These are phyloP conservation scores for Ptilonorhynchus violaceus DNA, from an alignment of 2,113 vertebrate species.

Conservation along the genomic window DNA sequence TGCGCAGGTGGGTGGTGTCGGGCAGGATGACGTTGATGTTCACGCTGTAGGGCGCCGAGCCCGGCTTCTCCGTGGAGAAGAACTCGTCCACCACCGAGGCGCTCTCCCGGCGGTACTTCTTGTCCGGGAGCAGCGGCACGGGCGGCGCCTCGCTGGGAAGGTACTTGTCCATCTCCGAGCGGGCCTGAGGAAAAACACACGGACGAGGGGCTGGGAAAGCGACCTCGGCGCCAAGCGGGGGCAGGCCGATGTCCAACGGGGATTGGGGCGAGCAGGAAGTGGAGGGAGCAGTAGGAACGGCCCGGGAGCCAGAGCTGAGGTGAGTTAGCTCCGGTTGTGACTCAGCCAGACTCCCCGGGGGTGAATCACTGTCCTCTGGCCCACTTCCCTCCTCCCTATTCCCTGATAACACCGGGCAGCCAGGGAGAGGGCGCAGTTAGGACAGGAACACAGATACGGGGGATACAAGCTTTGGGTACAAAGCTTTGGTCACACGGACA, in stretches of 20 bases:
- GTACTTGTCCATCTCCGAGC: slow-evolving; percentile 86
- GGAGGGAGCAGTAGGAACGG: neutral
- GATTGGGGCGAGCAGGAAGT: neutral
- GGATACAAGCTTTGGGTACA: neutral
- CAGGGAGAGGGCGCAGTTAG: neutral
- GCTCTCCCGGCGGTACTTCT: slow-evolving; percentile 86
- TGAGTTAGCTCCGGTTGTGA: neutral
- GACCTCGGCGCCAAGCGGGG: neutral
- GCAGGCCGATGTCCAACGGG: rapidly evolving
- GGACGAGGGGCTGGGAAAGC: neutral
- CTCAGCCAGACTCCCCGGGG: neutral
- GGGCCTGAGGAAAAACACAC: slow-evolving; percentile 35
- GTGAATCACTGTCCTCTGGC: slow-evolving; percentile 12
- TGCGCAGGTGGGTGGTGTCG: slow-evolving; percentile 84
- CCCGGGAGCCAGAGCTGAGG: neutral
- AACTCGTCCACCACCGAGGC: slow-evolving; percentile 90
- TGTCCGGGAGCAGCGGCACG: slow-evolving; percentile 63
- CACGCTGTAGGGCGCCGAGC: slow-evolving; percentile 80
- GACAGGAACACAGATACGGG: neutral
- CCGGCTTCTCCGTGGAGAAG: slow-evolving; percentile 84
- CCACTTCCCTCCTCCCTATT: neutral
- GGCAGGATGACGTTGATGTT: slow-evolving; percentile 92
- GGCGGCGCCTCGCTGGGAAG: slow-evolving; percentile 65
- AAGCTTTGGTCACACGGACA: neutral
- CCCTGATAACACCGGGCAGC: neutral